Percentiles rank a stretch among this genome's conserved stretches.
These are phyloP conservation scores for Brachionus calyciflorus DNA, from an alignment of 1,140 invertebrate genomes.

Conservation along the genomic window DNA sequence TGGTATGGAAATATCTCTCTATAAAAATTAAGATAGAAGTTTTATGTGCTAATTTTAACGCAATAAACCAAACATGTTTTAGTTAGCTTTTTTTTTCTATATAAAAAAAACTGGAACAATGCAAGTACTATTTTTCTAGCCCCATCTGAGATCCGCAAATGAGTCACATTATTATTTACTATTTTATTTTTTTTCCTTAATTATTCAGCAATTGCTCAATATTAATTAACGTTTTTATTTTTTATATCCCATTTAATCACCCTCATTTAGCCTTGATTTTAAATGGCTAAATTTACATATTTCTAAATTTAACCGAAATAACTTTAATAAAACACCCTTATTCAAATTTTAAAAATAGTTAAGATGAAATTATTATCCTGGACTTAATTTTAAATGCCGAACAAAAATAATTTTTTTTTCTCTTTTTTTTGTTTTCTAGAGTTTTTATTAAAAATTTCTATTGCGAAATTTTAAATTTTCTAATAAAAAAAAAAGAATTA, in stretches of 20 bases:
- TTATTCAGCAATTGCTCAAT: no score
- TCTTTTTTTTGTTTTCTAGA: not conserved
- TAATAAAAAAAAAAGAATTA: not conserved
- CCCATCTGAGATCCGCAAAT: no score
- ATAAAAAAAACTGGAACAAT: not conserved
- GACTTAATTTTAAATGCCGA: no score
- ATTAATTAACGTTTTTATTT: not conserved
- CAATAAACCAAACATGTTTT: conserved; percentile 20
- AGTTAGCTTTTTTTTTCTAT: no score
- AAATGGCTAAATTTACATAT: conserved; percentile 3
- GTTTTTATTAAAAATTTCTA: conserved; percentile 14
- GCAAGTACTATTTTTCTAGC: conserved; percentile 2
- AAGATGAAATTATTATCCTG: no score
- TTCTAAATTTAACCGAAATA: conserved; percentile 16
- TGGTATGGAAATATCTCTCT: conserved; percentile 23
- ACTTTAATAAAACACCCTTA: not conserved
- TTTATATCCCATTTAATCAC: conserved; percentile 15
- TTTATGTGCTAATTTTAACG: not conserved
- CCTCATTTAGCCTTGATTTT: conserved; percentile 1
- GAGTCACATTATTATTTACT: conserved; percentile 10
- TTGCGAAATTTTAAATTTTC: conserved; percentile 13
- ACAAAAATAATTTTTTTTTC: not conserved
- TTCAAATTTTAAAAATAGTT: no score
- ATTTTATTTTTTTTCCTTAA: no score
- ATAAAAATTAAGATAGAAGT: not conserved